phyloP scores from a whole-genome alignment of 1,140 invertebrate species.

The Bombus pascuorum region DNA sequence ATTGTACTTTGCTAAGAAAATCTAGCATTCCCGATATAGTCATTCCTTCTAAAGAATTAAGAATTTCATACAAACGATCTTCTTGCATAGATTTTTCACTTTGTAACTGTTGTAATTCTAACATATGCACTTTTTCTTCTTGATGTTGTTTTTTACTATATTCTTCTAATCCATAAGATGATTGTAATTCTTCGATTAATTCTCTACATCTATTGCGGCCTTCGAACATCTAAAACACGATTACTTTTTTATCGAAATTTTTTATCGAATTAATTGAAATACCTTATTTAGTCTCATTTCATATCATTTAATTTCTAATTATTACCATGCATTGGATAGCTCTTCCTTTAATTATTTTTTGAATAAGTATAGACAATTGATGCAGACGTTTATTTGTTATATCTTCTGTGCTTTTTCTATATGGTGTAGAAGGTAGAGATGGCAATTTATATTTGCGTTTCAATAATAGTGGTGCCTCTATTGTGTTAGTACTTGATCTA shows the following conservation, averaged over 20 bases:
- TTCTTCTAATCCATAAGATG: slow-evolving; percentile 85
- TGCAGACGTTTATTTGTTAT: slow-evolving; percentile 81
- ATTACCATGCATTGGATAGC: slow-evolving; percentile 87
- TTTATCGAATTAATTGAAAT: neutral
- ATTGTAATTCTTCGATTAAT: slow-evolving; percentile 87
- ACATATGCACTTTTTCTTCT: slow-evolving; percentile 79
- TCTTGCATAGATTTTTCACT: slow-evolving; percentile 73
- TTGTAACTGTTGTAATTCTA: slow-evolving; percentile 78
- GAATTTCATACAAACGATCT: slow-evolving; percentile 81
- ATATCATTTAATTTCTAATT: neutral
- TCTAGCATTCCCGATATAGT: slow-evolving; percentile 86
- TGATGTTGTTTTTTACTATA: slow-evolving; percentile 79
- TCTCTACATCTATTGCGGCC: slow-evolving; percentile 86
- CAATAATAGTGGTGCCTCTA: slow-evolving; percentile 50
- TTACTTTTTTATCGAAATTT: neutral
- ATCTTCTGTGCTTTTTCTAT: slow-evolving; percentile 49
- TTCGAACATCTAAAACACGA: slow-evolving; percentile 85
- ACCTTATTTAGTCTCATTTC: neutral
- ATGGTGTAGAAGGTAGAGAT: slow-evolving; percentile 83
- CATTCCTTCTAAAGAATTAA: slow-evolving; percentile 85
- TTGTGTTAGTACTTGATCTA: slow-evolving; percentile 51
- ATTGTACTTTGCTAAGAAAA: slow-evolving; percentile 85
- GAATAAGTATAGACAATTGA: slow-evolving; percentile 85
- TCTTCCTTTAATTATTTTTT: slow-evolving; percentile 86
- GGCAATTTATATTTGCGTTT: slow-evolving; percentile 75